Conservation (phyloP, 2,888 invertebrate genomes). For the Dione vanillae region DNA sequence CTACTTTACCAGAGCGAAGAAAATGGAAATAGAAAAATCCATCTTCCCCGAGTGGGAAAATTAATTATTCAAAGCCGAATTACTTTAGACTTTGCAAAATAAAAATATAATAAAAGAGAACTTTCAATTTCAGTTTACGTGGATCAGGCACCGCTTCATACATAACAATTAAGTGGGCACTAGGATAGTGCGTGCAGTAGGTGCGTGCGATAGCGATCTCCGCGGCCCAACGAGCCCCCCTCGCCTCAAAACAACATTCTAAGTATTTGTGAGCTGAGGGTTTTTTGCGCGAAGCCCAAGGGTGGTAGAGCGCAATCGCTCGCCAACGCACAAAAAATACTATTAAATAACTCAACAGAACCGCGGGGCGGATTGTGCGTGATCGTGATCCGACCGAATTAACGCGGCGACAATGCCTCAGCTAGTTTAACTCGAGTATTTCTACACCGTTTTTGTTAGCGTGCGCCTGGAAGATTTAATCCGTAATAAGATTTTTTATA, state of each 20-base stretch:
- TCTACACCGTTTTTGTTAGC: constrained; percentile 56
- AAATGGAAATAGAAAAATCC: no score
- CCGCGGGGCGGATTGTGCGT: constrained; percentile 77
- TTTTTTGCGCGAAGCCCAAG: constrained; percentile 82
- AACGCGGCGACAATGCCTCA: constrained; percentile 71
- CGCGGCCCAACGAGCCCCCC: constrained; percentile 62
- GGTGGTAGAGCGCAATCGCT: constrained; percentile 82
- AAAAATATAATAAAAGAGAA: neutral
- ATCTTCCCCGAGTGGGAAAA: no score
- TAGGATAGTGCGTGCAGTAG: constrained; percentile 83
- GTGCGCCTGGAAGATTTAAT: constrained; percentile 54
- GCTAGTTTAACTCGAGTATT: constrained; percentile 59
- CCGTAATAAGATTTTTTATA: constrained; percentile 48
- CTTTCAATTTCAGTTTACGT: constrained; percentile 35
- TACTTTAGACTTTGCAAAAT: neutral
- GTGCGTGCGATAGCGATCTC: constrained; percentile 84
- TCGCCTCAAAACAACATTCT: constrained; percentile 78
- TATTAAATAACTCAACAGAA: constrained; percentile 82
- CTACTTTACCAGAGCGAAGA: no score
- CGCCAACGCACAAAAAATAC: constrained; percentile 80
- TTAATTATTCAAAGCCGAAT: neutral
- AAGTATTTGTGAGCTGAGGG: constrained; percentile 80
- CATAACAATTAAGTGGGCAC: constrained; percentile 81
- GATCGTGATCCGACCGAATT: constrained; percentile 79
- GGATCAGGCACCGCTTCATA: constrained; percentile 58